phyloP scores from a whole-genome alignment of 30 jellyfish, hydroid and myxozoan species.

The Pelagia noctiluca region DNA sequence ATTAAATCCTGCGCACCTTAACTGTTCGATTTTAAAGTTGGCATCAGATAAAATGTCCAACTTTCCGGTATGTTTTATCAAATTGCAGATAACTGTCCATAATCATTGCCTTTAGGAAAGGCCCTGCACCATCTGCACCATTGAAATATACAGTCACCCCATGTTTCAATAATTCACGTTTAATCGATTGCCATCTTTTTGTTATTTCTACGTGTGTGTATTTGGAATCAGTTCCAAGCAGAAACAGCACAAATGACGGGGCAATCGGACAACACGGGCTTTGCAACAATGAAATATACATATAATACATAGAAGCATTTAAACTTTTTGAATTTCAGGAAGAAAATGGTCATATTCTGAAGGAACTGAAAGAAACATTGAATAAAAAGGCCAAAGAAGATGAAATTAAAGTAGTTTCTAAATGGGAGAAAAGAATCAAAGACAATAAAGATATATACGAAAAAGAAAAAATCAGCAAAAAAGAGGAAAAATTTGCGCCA shows the following conservation, averaged over 20 bases:
- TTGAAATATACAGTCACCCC: not conserved
- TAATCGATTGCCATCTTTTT: not conserved
- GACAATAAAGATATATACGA: no score
- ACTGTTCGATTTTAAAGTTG: no score
- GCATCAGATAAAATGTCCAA: not conserved
- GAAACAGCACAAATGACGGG: slow-evolving; percentile 18
- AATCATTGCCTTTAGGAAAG: not conserved
- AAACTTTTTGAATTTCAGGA: no score
- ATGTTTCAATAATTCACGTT: not conserved
- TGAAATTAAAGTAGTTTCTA: no score
- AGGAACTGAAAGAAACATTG: no score
- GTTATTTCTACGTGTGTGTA: not conserved
- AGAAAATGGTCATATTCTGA: no score
- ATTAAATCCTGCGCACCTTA: slow-evolving; percentile 56
- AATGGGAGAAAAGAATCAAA: no score
- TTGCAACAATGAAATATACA: slow-evolving; percentile 7
- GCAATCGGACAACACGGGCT: slow-evolving; percentile 2
- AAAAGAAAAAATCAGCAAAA: no score
- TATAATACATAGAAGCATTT: no score
- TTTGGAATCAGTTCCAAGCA: slow-evolving; percentile 23
- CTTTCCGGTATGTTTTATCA: not conserved
- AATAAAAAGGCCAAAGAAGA: no score
- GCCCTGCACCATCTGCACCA: slow-evolving; percentile 46
- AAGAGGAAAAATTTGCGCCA: no score
- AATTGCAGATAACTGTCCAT: not conserved